Evolutionary conservation across 2,797 vertebrate species (phyloP).

Genomic region (Sus cebifrons): DNA sequence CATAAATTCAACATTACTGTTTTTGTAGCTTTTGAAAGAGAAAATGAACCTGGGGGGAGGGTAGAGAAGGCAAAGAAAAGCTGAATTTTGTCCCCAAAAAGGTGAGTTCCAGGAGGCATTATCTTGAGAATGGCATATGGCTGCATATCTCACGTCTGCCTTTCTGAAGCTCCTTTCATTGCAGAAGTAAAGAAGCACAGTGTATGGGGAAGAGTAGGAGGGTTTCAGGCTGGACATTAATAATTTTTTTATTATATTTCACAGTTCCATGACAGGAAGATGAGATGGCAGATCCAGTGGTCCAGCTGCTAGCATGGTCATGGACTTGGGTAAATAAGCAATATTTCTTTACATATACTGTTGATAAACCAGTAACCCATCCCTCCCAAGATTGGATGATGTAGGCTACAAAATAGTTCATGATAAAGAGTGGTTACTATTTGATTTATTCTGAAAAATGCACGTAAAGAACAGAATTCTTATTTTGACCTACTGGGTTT

Average conservation of each 20-base stretch:
- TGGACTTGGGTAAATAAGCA: conserved; percentile 37
- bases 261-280: background rate
- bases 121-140: background rate
- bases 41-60: background rate
- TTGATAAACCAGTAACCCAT: background rate
- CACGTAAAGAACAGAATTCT: background rate
- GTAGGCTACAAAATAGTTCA: background rate
- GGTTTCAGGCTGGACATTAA: background rate
- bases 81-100: background rate
- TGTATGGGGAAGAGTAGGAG: background rate
- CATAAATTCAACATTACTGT: background rate
- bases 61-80: background rate
- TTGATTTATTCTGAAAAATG: conserved; percentile 28
- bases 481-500: conserved; percentile 45
- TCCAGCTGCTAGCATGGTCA: background rate
- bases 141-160: background rate
- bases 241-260: conserved; percentile 9
- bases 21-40: conserved; percentile 14
- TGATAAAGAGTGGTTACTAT: background rate
- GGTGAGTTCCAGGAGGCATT: background rate
- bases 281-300: background rate
- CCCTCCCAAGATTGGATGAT: background rate
- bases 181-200: background rate
- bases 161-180: background rate
- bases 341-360: background rate